Evolutionary conservation across 2,888 invertebrate species (phyloP).

Genomic region (Apamea epomidion): DNA sequence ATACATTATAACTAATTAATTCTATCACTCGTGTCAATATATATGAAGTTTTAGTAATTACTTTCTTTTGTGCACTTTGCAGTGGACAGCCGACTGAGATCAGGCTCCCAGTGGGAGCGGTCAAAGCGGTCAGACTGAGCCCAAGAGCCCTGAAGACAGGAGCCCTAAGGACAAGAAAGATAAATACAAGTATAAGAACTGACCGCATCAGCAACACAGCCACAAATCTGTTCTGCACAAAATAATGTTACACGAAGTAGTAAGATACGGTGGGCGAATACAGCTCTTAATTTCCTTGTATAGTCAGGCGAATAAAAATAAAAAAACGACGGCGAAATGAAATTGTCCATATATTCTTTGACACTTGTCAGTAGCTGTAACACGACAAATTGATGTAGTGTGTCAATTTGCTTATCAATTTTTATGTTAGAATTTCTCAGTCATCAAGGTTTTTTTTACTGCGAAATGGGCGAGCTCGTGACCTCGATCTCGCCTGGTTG

Average conservation of each 20-base stretch:
- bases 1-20: too few relatives aligned
- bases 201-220: slow-evolving; percentile 53
- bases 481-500: neutral
- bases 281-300: neutral
- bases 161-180: slow-evolving; percentile 64
- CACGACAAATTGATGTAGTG: neutral
- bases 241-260: neutral
- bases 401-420: neutral
- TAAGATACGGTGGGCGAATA: neutral
- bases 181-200: slow-evolving; percentile 82
- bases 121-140: slow-evolving; percentile 46
- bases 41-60: neutral
- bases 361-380: neutral
- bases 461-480: neutral
- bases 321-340: too few relatives aligned
- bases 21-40: too few relatives aligned
- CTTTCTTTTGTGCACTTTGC: slow-evolving; percentile 56
- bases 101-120: slow-evolving; percentile 71
- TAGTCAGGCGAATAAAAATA: neutral
- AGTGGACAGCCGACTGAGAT: slow-evolving; percentile 86
- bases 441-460: neutral
- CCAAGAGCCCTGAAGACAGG: slow-evolving; percentile 41
- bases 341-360: neutral
- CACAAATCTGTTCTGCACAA: slow-evolving; percentile 5
- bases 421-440: neutral